Evolutionary conservation across 2,113 vertebrate species (phyloP).

Genomic region (Myrmecobius fasciatus): DNA sequence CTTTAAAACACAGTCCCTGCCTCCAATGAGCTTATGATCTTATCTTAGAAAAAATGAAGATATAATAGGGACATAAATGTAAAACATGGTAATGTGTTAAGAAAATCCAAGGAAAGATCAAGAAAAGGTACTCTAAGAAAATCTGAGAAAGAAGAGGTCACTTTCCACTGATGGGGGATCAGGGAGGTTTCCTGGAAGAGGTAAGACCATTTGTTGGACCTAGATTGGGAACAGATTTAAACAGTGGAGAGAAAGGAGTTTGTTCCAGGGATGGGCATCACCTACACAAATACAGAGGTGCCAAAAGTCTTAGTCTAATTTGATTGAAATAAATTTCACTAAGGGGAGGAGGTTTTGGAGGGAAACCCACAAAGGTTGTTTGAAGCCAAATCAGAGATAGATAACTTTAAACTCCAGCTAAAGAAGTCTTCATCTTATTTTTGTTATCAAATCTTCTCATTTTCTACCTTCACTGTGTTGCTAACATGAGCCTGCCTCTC

Average conservation of each 20-base stretch:
- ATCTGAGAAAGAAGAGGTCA: conserved; percentile 18
- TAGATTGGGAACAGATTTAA: not conserved
- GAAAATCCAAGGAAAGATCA: not conserved
- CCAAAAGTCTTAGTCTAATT: not conserved
- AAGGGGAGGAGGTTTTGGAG: not conserved
- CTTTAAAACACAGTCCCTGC: not conserved
- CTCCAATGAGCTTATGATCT: not conserved
- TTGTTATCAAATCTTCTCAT: too few species aligned
- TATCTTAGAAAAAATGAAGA: not conserved
- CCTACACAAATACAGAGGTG: not conserved
- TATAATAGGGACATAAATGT: not conserved
- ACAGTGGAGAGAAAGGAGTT: not conserved
- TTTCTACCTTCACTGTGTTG: too few species aligned
- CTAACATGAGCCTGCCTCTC: too few species aligned
- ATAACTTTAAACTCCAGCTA: too few species aligned
- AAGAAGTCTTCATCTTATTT: too few species aligned
- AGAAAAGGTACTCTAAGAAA: not conserved
- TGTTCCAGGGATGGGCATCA: not conserved
- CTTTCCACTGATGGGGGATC: not conserved
- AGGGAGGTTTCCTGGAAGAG: not conserved
- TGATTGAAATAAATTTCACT: not conserved
- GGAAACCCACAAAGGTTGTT: not conserved
- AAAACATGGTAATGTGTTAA: not conserved
- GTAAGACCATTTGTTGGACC: not conserved
- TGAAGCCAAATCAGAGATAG: too few species aligned